A percentile compares a stretch with the other conserved stretches of the same genome.
Conservation (phyloP, 2,888 invertebrate species). For the Diaperis boleti region DNA sequence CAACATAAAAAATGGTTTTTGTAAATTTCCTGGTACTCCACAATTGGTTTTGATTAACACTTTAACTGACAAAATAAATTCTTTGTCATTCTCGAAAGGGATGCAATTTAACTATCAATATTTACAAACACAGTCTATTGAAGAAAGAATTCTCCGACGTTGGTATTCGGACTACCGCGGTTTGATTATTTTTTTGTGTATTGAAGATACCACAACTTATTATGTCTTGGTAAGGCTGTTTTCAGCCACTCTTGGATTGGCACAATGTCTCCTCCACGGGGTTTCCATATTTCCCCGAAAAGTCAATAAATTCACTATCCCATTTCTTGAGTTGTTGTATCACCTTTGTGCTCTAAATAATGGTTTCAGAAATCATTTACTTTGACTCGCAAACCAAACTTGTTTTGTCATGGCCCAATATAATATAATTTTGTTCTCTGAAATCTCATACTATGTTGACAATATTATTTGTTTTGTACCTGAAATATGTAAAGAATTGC, state of each 20-base stretch:
- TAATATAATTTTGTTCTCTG: conserved; percentile 15
- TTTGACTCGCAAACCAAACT: conserved; percentile 17
- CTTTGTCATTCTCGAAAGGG: neutral
- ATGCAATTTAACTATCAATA: neutral
- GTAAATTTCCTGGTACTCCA: too few relatives aligned
- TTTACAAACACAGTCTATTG: neutral
- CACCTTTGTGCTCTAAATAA: conserved; percentile 23
- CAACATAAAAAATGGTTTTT: too few relatives aligned
- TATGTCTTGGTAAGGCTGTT: neutral
- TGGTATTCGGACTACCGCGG: too few relatives aligned
- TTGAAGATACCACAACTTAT: neutral
- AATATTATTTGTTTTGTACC: too few relatives aligned
- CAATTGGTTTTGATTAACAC: too few relatives aligned
- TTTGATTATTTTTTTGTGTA: neutral
- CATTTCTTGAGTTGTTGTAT: neutral
- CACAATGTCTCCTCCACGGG: conserved; percentile 18
- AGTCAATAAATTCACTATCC: conserved; percentile 27
- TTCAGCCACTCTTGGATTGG: conserved; percentile 7
- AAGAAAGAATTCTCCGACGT: neutral
- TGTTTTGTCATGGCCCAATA: conserved; percentile 26
- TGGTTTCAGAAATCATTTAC: conserved; percentile 11
- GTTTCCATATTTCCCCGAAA: conserved; percentile 27
- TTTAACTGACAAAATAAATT: conserved; percentile 1
- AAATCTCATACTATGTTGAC: too few relatives aligned
- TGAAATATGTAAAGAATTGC: neutral